phyloP scores from a whole-genome alignment of 2,888 invertebrate species.

The Desoria tigrina region DNA sequence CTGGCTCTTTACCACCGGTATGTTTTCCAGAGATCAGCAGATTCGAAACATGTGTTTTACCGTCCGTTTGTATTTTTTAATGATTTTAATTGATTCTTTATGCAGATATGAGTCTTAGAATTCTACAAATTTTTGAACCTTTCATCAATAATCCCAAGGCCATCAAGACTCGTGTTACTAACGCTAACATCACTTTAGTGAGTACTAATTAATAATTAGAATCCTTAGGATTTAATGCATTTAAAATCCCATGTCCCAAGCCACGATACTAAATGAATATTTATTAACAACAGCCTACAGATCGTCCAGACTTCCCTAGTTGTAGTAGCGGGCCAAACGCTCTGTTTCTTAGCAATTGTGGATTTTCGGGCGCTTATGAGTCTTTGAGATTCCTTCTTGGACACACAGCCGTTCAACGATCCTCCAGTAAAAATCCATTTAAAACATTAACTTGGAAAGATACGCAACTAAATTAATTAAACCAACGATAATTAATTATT shows the following conservation, averaged over 20 bases:
- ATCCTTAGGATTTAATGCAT: too few relatives aligned
- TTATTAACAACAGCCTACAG: slow-evolving; percentile 32
- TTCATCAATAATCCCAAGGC: slow-evolving; percentile 25
- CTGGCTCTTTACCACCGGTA: slow-evolving; percentile 42
- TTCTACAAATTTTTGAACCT: slow-evolving; percentile 29
- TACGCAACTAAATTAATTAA: too few relatives aligned
- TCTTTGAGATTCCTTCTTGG: slow-evolving; percentile 29
- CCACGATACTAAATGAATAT: too few relatives aligned
- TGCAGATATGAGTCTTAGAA: slow-evolving; percentile 21
- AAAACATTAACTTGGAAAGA: too few relatives aligned
- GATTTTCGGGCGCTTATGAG: slow-evolving; percentile 27
- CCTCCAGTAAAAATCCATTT: too few relatives aligned
- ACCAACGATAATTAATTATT: neutral
- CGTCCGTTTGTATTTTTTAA: too few relatives aligned
- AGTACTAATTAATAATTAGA: too few relatives aligned
- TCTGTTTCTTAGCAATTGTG: slow-evolving; percentile 25
- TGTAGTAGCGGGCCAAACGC: slow-evolving; percentile 23
- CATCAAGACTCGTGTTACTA: slow-evolving; percentile 27
- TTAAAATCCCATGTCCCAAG: too few relatives aligned
- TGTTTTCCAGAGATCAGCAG: too few relatives aligned
- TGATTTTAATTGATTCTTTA: too few relatives aligned
- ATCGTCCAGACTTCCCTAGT: slow-evolving; percentile 19
- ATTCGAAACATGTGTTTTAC: too few relatives aligned
- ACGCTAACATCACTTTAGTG: slow-evolving; percentile 34
- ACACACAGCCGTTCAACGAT: neutral